These are phyloP conservation scores for Tamias sibiricus DNA, from an alignment of 2,113 vertebrate genomes.

Conservation along the genomic window DNA sequence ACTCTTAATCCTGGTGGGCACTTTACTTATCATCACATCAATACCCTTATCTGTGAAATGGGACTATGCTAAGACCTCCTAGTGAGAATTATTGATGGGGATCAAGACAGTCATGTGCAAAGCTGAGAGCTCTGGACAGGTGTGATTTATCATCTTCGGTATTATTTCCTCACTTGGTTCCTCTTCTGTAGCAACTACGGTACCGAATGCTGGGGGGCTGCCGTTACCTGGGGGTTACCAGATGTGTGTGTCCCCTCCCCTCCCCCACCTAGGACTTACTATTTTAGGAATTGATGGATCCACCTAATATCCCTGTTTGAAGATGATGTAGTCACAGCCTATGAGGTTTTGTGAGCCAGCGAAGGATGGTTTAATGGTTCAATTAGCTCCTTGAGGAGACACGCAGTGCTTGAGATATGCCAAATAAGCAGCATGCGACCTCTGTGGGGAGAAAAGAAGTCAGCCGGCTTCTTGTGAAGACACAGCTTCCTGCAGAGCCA, in stretches of 20 bases:
- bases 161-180: not conserved
- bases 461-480: constrained; percentile 74
- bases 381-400: constrained; percentile 81
- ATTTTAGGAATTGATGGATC: constrained; percentile 47
- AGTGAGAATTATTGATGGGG: not conserved
- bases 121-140: not conserved
- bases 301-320: constrained; percentile 53
- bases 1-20: not conserved
- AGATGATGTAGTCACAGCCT: constrained; percentile 74
- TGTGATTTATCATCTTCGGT: not conserved
- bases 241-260: not conserved
- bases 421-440: constrained; percentile 82
- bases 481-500: constrained; percentile 85
- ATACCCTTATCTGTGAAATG: not conserved
- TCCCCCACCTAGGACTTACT: not conserved
- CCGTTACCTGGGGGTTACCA: not conserved
- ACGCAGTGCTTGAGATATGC: constrained; percentile 68
- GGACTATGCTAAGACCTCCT: not conserved
- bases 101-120: not conserved
- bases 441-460: constrained; percentile 74
- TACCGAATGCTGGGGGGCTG: not conserved
- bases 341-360: constrained; percentile 77
- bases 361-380: constrained; percentile 79
- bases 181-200: not conserved
- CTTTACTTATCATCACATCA: not conserved